Conservation (phyloP, 2,113 vertebrate species). For the Ictalurus furcatus region DNA sequence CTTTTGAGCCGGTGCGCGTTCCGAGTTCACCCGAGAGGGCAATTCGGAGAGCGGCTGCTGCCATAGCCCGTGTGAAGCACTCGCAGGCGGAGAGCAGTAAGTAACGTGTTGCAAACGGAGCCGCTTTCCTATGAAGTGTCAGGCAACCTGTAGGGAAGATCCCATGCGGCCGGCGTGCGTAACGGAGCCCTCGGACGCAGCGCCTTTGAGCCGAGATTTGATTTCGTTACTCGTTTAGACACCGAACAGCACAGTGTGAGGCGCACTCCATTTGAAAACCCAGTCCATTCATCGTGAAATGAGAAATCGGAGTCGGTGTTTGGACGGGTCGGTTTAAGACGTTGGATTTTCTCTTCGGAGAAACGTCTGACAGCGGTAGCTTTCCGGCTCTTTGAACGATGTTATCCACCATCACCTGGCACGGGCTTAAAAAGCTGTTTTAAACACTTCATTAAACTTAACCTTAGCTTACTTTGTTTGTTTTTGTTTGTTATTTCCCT, state of each 20-base stretch:
- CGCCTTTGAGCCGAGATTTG: conserved; percentile 37
- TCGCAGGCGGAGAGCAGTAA: conserved; percentile 58
- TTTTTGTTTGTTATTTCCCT: neutral
- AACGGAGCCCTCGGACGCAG: conserved; percentile 48
- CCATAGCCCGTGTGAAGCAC: conserved; percentile 53
- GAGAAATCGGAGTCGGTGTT: neutral
- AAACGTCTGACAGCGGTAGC: neutral
- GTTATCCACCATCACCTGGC: neutral
- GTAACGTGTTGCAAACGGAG: conserved; percentile 62
- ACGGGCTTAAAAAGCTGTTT: neutral
- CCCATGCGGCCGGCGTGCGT: conserved; percentile 43
- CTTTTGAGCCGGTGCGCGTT: conserved; percentile 49
- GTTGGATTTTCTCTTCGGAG: conserved; percentile 7
- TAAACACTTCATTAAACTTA: neutral
- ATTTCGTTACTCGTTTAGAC: conserved; percentile 41
- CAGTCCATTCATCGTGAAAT: neutral
- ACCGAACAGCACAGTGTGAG: conserved; percentile 14
- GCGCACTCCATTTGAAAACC: neutral
- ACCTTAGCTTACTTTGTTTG: neutral
- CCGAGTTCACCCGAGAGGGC: conserved; percentile 48
- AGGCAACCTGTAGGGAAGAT: conserved; percentile 57
- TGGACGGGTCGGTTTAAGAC: neutral
- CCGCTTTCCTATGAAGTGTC: conserved; percentile 57
- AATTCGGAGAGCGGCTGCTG: conserved; percentile 51
- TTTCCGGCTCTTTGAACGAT: neutral